Conservation (phyloP, 2,113 vertebrate genomes). For the Xenopus laevis region DNA sequence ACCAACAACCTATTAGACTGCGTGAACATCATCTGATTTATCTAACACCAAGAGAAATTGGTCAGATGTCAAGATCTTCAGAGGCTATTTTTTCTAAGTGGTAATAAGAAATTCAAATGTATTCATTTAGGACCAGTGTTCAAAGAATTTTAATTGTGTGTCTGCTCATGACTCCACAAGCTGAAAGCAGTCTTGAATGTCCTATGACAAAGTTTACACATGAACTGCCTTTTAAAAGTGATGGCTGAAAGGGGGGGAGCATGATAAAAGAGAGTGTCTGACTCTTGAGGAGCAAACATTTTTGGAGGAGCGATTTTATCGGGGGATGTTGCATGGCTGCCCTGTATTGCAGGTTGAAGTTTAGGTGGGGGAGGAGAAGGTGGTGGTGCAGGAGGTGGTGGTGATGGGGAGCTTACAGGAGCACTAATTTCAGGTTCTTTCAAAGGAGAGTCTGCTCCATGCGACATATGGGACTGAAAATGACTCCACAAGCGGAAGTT, state of each 20-base stretch:
- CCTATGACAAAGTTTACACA: conserved; percentile 96
- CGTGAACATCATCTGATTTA: conserved; percentile 29
- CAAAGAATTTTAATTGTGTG: conserved; percentile 65
- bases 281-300: conserved; percentile 78
- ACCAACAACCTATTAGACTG: conserved; percentile 52
- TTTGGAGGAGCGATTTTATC: conserved; percentile 72
- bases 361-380: conserved; percentile 65
- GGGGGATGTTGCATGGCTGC: conserved; percentile 63
- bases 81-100: not conserved
- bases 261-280: conserved; percentile 93
- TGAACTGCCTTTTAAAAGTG: conserved; percentile 94
- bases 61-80: not conserved
- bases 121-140: conserved; percentile 29
- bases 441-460: conserved; percentile 61
- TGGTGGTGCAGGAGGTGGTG: conserved; percentile 73
- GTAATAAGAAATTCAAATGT: not conserved
- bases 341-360: conserved; percentile 72
- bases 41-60: not conserved
- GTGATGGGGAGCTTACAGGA: conserved; percentile 63
- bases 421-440: conserved; percentile 69
- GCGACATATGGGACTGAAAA: conserved; percentile 94
- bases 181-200: conserved; percentile 98
- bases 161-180: conserved; percentile 98
- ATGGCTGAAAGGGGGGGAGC: conserved; percentile 91
- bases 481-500: conserved; percentile 99